Evolutionary conservation across 2,888 invertebrate genomes (phyloP).

Genomic region (Lochmaea crataegi): DNA sequence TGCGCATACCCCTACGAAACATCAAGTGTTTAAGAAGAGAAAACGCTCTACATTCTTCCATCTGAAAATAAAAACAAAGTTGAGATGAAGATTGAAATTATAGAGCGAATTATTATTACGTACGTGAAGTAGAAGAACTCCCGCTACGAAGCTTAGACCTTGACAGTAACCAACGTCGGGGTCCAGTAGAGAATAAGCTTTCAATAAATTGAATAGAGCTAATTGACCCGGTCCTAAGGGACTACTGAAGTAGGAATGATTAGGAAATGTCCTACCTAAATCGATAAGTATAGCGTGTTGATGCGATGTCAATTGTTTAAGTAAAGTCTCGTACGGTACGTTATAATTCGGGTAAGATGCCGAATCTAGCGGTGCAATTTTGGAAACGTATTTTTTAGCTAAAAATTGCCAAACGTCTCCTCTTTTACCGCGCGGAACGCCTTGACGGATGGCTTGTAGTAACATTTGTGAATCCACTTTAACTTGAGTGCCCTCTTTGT

Average conservation of each 20-base stretch:
- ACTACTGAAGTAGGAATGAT: slow-evolving; percentile 92
- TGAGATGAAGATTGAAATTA: background rate
- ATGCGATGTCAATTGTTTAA: slow-evolving; percentile 91
- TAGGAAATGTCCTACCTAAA: slow-evolving; percentile 93
- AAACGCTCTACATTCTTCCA: slow-evolving; percentile 93
- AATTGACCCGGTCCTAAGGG: slow-evolving; percentile 93
- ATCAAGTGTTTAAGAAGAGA: slow-evolving; percentile 88
- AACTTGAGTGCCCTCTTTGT: slow-evolving; percentile 69
- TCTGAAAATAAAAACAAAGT: slow-evolving; percentile 68
- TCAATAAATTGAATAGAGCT: slow-evolving; percentile 92
- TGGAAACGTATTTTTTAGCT: slow-evolving; percentile 83
- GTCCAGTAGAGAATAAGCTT: slow-evolving; percentile 95
- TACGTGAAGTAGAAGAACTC: slow-evolving; percentile 91
- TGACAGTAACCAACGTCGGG: slow-evolving; percentile 97
- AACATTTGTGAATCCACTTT: slow-evolving; percentile 74
- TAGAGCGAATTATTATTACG: slow-evolving; percentile 63
- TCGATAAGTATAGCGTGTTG: slow-evolving; percentile 98
- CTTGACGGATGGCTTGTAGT: slow-evolving; percentile 82
- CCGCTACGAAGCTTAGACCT: slow-evolving; percentile 95
- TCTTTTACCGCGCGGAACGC: slow-evolving; percentile 85
- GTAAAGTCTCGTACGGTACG: slow-evolving; percentile 81
- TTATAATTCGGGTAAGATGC: slow-evolving; percentile 79
- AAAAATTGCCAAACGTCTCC: slow-evolving; percentile 95
- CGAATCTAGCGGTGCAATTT: slow-evolving; percentile 77
- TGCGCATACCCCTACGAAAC: slow-evolving; percentile 88